Conservation (phyloP, 2,888 invertebrate genomes). For the Taphrorychus bicolor region DNA sequence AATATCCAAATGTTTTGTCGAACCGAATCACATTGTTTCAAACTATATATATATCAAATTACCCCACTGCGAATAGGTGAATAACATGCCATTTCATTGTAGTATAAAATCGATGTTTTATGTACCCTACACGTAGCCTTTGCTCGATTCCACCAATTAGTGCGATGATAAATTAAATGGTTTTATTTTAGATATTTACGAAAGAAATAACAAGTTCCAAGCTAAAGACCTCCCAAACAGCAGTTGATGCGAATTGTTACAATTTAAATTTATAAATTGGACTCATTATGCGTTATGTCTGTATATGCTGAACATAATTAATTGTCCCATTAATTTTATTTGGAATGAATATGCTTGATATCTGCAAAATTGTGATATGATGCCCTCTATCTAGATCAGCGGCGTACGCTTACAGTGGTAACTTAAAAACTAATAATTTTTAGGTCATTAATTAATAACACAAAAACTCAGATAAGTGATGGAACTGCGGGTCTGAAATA, state of each 20-base stretch:
- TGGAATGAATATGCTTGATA: slow-evolving; percentile 1
- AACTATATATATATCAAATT: slow-evolving; percentile 8
- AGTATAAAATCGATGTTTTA: slow-evolving; percentile 3
- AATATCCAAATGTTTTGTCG: neutral
- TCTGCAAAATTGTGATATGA: slow-evolving; percentile 3
- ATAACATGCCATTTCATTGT: slow-evolving; percentile 3
- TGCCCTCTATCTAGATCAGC: neutral
- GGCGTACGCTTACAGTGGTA: too few species aligned
- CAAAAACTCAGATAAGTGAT: too few species aligned
- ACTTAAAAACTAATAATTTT: too few species aligned
- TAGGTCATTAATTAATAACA: too few species aligned
- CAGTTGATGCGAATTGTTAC: neutral
- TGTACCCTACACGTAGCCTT: neutral
- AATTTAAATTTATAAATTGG: slow-evolving; percentile 10
- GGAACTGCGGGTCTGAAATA: too few species aligned
- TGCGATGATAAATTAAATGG: slow-evolving; percentile 7
- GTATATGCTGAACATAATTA: slow-evolving; percentile 8
- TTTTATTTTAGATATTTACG: slow-evolving; percentile 7
- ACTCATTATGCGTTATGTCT: slow-evolving; percentile 1
- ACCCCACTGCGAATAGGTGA: slow-evolving; percentile 4
- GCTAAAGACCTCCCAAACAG: slow-evolving; percentile 12
- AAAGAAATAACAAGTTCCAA: slow-evolving; percentile 1
- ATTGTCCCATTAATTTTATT: slow-evolving; percentile 10
- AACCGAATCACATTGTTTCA: neutral
- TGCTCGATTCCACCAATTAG: slow-evolving; percentile 9